Conservation (phyloP, 2,888 invertebrate species). For the Oscheius sp. region DNA sequence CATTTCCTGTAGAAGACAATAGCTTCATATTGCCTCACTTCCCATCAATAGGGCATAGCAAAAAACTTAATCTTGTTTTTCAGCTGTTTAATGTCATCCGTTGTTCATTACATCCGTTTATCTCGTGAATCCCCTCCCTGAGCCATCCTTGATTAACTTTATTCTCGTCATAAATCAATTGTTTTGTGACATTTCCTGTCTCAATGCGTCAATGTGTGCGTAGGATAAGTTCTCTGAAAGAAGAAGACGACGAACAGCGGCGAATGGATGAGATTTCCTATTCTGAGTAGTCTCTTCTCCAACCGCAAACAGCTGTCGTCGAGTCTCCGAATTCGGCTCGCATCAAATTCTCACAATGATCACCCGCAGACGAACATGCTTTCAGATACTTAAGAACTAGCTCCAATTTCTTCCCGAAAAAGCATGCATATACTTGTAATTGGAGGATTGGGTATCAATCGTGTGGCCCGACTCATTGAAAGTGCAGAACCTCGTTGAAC, state of each 20-base stretch:
- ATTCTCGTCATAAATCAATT: too few species aligned
- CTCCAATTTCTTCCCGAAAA: constrained; percentile 17
- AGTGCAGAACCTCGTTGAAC: constrained; percentile 3
- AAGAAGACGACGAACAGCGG: constrained; percentile 28
- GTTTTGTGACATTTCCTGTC: too few species aligned
- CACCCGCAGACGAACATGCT: constrained; percentile 4
- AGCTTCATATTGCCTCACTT: too few species aligned
- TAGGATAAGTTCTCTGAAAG: too few species aligned
- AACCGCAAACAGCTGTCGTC: constrained; percentile 11
- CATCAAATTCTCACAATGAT: constrained; percentile 15
- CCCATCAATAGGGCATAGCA: too few species aligned
- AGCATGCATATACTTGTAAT: constrained; percentile 26
- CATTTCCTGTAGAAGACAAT: too few species aligned
- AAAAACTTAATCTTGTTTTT: too few species aligned
- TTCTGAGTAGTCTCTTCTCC: constrained; percentile 8
- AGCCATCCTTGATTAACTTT: too few species aligned
- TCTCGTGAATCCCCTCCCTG: too few species aligned
- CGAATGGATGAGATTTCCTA: constrained; percentile 24
- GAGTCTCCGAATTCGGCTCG: background rate
- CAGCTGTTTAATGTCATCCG: too few species aligned
- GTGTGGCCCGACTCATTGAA: constrained; percentile 15
- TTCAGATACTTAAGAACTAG: constrained; percentile 24
- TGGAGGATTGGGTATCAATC: constrained; percentile 27
- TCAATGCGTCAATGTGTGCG: too few species aligned
- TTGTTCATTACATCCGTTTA: too few species aligned